A percentile compares a stretch with the other conserved stretches of the same genome.
These are phyloP conservation scores for Phataginus tetradactyla DNA, from an alignment of 2,797 vertebrate species.

Conservation along the genomic window DNA sequence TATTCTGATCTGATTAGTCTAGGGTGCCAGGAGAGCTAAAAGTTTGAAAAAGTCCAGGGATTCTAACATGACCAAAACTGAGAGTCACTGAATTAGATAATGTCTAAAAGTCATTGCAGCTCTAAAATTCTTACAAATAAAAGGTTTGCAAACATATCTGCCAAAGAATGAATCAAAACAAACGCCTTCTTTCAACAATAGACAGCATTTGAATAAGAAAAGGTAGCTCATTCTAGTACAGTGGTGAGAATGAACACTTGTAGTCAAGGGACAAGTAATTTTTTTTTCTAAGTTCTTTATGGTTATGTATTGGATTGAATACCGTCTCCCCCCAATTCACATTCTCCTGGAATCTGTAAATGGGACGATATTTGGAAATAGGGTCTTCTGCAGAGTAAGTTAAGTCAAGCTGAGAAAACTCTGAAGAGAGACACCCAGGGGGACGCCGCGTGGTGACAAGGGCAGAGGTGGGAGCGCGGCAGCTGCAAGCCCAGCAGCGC, in stretches of 20 bases:
- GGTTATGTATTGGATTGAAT: not conserved
- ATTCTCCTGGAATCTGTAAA: not conserved
- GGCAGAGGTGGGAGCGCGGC: not conserved
- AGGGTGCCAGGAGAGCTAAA: not conserved
- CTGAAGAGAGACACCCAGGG: not conserved
- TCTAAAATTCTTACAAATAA: constrained; percentile 22
- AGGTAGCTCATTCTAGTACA: not conserved
- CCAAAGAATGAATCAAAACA: constrained; percentile 49
- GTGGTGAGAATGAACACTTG: not conserved
- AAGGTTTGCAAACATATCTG: not conserved
- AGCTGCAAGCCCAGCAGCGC: constrained; percentile 1
- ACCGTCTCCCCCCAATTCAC: not conserved
- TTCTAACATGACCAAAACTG: constrained; percentile 25
- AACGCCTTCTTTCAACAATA: not conserved
- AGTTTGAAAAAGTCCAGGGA: not conserved
- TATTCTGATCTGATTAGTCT: not conserved
- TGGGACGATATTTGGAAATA: not conserved
- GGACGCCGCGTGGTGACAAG: not conserved
- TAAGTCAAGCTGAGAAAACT: not conserved
- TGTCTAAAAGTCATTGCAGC: not conserved
- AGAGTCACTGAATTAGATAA: constrained; percentile 26
- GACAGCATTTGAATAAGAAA: constrained; percentile 19
- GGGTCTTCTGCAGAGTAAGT: not conserved
- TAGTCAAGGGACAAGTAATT: not conserved
- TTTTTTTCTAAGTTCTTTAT: not conserved